Evolutionary conservation across 2,113 vertebrate genomes (phyloP).

Genomic region (Verasper variegatus): DNA sequence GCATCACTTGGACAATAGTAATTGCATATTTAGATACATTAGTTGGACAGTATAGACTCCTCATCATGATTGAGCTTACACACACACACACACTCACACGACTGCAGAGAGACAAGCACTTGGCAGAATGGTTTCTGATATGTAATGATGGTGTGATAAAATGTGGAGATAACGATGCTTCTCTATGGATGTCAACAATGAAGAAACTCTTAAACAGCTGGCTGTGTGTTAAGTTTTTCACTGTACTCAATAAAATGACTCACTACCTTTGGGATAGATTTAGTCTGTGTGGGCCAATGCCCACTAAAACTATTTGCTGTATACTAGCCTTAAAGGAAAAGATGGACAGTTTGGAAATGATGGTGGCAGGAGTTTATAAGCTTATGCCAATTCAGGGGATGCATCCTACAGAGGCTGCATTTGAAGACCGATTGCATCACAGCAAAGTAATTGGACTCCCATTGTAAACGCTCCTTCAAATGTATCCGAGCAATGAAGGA

Average conservation of each 20-base stretch:
- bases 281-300: constrained; percentile 1
- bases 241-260: constrained; percentile 28
- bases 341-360: constrained; percentile 3
- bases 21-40: constrained; percentile 46
- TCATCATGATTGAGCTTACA: constrained; percentile 9
- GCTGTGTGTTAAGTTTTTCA: constrained; percentile 26
- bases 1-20: constrained; percentile 37
- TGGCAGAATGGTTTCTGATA: constrained; percentile 30
- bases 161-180: constrained; percentile 18
- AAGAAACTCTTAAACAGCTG: constrained; percentile 46
- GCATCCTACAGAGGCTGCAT: no score
- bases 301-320: background rate
- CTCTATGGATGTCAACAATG: constrained; percentile 27
- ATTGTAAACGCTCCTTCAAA: no score
- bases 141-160: constrained; percentile 27
- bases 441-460: no score
- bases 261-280: constrained; percentile 14
- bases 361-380: background rate
- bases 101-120: constrained; percentile 11
- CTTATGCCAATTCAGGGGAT: background rate
- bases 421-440: no score
- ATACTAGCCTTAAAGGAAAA: background rate
- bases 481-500: no score
- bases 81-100: background rate
- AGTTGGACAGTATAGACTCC: constrained; percentile 22